phyloP scores from a whole-genome alignment of 2,797 vertebrate genomes.

The Pelobates cultripes region DNA sequence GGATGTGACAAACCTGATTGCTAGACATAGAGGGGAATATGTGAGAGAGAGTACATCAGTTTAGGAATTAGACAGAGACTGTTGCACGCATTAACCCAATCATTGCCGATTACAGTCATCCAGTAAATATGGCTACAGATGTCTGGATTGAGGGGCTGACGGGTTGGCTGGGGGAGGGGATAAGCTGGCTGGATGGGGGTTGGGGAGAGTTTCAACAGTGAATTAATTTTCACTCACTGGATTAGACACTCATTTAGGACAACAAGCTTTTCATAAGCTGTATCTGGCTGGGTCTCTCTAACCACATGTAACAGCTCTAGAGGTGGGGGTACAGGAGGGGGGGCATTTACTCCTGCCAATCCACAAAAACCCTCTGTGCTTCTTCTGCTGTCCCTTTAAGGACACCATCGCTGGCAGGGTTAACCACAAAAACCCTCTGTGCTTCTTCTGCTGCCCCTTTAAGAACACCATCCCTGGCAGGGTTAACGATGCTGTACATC shows the following conservation, averaged over 20 bases:
- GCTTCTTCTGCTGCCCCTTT: background rate
- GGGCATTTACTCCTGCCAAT: background rate
- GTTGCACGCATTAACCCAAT: constrained; percentile 9
- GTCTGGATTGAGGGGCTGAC: background rate
- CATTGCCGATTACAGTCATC: background rate
- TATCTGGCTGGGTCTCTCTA: constrained; percentile 12
- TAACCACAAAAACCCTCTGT: background rate
- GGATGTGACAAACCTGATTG: too few relatives aligned
- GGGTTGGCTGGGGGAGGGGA: background rate
- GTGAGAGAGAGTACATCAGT: too few relatives aligned
- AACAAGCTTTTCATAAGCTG: constrained; percentile 42
- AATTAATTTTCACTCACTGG: constrained; percentile 38
- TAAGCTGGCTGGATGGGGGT: background rate
- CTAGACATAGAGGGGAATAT: too few relatives aligned
- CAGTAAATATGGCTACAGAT: constrained; percentile 3
- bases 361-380: background rate
- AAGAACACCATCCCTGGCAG: background rate
- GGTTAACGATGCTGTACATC: too few relatives aligned
- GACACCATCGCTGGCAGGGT: too few relatives aligned
- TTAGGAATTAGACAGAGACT: too few relatives aligned
- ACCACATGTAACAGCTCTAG: background rate
- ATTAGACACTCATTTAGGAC: constrained; percentile 41
- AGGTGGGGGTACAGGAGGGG: background rate
- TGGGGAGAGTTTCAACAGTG: constrained; percentile 19
- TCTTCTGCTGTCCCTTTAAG: background rate